phyloP scores from a whole-genome alignment of 2,113 vertebrate species.

The Delphinapterus leucas region DNA sequence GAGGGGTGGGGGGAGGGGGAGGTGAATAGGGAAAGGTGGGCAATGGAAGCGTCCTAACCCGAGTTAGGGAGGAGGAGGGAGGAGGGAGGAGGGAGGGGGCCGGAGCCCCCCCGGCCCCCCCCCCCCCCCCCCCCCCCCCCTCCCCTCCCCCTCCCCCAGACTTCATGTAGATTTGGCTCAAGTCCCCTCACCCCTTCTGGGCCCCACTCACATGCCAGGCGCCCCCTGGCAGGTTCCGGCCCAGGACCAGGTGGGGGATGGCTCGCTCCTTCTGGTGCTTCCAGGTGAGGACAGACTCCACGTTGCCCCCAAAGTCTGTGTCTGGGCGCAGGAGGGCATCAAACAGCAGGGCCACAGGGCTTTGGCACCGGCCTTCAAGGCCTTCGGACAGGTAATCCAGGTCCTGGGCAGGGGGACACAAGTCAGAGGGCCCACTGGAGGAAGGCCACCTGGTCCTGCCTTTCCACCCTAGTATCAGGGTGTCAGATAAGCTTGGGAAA shows the following conservation, averaged over 20 bases:
- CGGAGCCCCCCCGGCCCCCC: no score
- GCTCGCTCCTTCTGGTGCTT: constrained; percentile 68
- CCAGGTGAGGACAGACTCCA: constrained; percentile 85
- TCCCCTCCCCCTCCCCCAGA: no score
- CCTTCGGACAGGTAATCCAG: constrained; percentile 87
- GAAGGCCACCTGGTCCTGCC: neutral
- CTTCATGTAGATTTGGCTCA: neutral
- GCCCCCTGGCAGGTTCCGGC: constrained; percentile 84
- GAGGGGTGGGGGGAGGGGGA: fast-evolving
- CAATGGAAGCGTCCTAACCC: neutral
- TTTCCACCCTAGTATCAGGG: fast-evolving
- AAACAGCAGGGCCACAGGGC: constrained; percentile 85
- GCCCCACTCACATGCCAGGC: constrained; percentile 86
- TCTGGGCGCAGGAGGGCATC: constrained; percentile 87
- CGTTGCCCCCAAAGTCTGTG: constrained; percentile 83
- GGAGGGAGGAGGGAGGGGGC: no score
- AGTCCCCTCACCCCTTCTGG: neutral
- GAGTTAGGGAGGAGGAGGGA: no score
- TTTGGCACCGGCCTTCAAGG: constrained; percentile 85
- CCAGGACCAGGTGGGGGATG: constrained; percentile 86
- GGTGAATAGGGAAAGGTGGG: no score
- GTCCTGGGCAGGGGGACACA: constrained; percentile 72
- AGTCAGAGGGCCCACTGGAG: neutral
- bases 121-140: no score
- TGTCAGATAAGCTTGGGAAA: neutral